Conservation (phyloP, 2,797 vertebrate genomes). For the Dryobates pubescens region DNA sequence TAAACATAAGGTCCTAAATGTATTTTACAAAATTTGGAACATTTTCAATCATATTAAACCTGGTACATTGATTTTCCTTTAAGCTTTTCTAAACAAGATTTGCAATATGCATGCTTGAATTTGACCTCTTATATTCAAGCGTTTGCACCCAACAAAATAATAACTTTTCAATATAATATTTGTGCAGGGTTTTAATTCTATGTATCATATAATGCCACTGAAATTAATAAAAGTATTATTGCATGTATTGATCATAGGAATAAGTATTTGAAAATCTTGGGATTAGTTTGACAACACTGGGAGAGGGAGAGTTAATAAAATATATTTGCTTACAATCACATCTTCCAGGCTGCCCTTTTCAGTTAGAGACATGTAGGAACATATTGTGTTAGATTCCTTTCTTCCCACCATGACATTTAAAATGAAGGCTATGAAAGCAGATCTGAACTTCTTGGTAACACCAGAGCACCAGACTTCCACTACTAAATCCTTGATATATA, state of each 20-base stretch:
- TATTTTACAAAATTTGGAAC: background rate
- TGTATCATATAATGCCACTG: background rate
- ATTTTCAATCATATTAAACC: background rate
- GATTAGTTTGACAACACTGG: background rate
- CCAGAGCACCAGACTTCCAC: background rate
- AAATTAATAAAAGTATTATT: background rate
- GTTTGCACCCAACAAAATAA: background rate
- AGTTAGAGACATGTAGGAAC: background rate
- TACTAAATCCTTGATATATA: background rate
- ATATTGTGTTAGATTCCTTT: rapidly evolving
- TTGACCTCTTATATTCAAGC: background rate
- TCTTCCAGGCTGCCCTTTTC: background rate
- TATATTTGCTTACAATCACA: background rate
- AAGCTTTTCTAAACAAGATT: background rate
- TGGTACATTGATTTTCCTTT: background rate
- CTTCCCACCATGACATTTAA: background rate
- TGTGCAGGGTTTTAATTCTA: background rate
- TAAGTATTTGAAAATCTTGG: background rate
- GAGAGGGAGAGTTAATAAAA: background rate
- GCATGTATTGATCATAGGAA: background rate
- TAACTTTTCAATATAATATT: background rate
- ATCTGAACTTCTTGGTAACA: background rate
- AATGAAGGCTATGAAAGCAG: background rate
- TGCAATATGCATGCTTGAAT: background rate
- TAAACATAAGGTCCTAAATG: background rate